Evolutionary conservation across 1,140 invertebrate species (phyloP), one percentile per base, ranked within the genome.

Genomic region (Bombus superbus): DNA sequence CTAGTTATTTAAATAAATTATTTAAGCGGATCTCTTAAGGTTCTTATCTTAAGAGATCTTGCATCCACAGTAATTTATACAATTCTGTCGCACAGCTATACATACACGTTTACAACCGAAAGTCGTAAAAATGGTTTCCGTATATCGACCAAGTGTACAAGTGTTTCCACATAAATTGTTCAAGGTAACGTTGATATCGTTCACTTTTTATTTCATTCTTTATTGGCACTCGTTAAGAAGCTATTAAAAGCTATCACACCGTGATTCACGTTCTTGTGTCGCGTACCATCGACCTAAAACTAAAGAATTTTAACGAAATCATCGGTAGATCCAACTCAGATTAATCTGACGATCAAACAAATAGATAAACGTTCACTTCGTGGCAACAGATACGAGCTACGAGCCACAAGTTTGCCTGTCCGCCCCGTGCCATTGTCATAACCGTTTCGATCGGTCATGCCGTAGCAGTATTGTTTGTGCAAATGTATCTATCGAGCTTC

Each of bases 401-500:
- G 47, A 81, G 28, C 68, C 25, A 32, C 44, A 25, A 72, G 79
- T 5, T 25, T 10, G 28, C 18, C 18, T 57, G 79, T 42, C 68
- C 79, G 79, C 79, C 81, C 66, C 59, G 32, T 53, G 28, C 28
- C 77, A 77, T n/a, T 59, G 59, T 87, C 83, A 83, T 79, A 74
- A 83, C 62, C 44, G 47, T 25, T 28, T 18, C 28, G 68, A 83
- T 32, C 57, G 64, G 40, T 44, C 59, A 44, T n/a, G 13, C 44
- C 47, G 40, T 64, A 25, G 57, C 40, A n/a, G 35, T 44, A 85
- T 88, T 89, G 86, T 89, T 64, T 57, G 71, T 71, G 72, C 75
- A 59, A 88, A 80, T 44, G 75, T 80, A 66, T 47, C n/a, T 80
- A 81, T 77, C 76, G 79, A 75, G 38, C 25, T 62, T 28, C 25